Evolutionary conservation across 2,888 invertebrate genomes (phyloP).

Genomic region (Argyra leucocephala): DNA sequence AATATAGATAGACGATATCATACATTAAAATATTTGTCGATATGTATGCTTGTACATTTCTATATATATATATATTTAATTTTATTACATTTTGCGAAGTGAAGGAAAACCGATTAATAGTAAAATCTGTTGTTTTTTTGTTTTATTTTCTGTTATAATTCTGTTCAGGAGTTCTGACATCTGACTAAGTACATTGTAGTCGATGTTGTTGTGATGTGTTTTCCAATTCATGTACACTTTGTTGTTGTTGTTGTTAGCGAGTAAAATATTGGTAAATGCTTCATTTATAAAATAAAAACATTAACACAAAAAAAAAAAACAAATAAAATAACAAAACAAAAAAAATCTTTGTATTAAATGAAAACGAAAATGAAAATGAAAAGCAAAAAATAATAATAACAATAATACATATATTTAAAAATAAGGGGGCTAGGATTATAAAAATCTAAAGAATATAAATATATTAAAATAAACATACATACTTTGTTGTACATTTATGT

Average conservation of each 20-base stretch:
- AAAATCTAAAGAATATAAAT: neutral
- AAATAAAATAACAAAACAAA: neutral
- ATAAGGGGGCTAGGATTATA: conserved; percentile 1
- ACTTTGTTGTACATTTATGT: too few relatives aligned
- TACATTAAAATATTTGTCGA: too few relatives aligned
- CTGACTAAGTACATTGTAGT: neutral
- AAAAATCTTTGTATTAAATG: neutral
- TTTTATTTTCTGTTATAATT: neutral
- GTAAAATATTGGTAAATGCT: neutral
- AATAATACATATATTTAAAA: neutral
- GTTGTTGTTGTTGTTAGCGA: neutral
- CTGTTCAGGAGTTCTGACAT: neutral
- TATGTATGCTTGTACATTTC: too few relatives aligned
- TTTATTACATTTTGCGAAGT: neutral
- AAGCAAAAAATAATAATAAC: too few relatives aligned
- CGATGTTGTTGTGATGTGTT: neutral
- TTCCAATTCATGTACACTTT: too few relatives aligned
- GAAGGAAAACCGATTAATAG: conserved; percentile 3
- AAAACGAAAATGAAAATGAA: neutral
- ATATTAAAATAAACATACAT: neutral
- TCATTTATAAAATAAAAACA: neutral
- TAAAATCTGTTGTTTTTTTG: neutral
- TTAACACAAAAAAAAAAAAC: neutral
- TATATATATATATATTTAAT: neutral
- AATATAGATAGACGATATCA: too few relatives aligned